phyloP scores from a whole-genome alignment of 2,113 vertebrate genomes.

The Dasyurus viverrinus region DNA sequence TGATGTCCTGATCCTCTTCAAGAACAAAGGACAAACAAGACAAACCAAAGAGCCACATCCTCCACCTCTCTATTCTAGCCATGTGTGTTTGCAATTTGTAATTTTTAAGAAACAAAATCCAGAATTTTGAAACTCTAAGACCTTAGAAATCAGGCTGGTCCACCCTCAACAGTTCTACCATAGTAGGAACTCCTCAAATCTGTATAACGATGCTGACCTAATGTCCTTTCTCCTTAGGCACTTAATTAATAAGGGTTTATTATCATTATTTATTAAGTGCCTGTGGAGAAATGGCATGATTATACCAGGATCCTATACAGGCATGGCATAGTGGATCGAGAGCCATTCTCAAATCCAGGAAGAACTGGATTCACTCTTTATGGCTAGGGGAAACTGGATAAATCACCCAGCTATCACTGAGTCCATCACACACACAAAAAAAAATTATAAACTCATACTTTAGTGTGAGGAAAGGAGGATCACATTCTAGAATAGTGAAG shows the following conservation, averaged over 20 bases:
- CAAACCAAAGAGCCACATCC: not conserved
- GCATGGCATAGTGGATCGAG: not conserved
- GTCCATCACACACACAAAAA: not conserved
- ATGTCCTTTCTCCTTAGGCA: not conserved
- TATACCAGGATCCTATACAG: not conserved
- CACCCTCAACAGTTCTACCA: not conserved
- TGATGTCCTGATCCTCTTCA: no score
- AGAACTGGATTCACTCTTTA: not conserved
- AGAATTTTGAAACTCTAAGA: not conserved
- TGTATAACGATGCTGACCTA: not conserved
- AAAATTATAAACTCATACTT: not conserved
- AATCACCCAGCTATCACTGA: not conserved
- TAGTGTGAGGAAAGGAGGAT: not conserved
- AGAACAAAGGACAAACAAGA: not conserved
- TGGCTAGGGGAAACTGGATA: not conserved
- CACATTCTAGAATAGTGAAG: not conserved
- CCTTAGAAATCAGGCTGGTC: not conserved
- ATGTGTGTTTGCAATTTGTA: not conserved
- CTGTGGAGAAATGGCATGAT: not conserved
- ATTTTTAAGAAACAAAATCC: not conserved
- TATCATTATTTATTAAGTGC: not conserved
- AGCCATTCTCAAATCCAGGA: not conserved
- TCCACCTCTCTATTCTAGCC: not conserved
- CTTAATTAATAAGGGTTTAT: not conserved
- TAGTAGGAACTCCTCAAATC: not conserved